Evolutionary conservation across 2,113 vertebrate species (phyloP), one percentile per base, ranked within the genome.

Genomic region (Hoplias malabaricus): DNA sequence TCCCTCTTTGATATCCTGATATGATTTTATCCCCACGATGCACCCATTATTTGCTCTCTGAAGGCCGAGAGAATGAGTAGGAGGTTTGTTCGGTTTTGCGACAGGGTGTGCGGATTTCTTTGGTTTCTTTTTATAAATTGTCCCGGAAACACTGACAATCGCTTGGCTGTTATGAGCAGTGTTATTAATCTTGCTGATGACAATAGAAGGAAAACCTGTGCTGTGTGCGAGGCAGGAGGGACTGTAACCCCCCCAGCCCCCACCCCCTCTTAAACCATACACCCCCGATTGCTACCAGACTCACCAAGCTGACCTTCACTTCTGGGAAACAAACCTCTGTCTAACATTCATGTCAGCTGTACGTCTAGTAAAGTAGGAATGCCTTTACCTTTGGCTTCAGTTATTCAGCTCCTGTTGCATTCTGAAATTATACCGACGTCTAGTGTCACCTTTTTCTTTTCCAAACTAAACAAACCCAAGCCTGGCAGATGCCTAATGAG

Each of bases 91-190:
- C 54, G 21, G 43, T 77, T 53, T n/a, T 79, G 75, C 61, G 68
- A 73, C 70, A 84, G 86, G 89, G 89, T 89, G 93, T 95, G 95
- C 93, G 85, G 93, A 93, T 94, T 94, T 94, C 94, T 96, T 96
- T 90, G 95, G 95, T 97, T 97, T 96, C 95, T 95, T 98, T 98
- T 96, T 96, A 97, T 98, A 98, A 97, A 96, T 92, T 96, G 93
- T 95, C 94, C 96, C 94, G 96, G 97, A 97, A 99, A 94, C 93
- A 89, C 94, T 93, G 94, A 98, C 96, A 97, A 98, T 98, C 90
- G 94, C 93, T 93, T 91, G 93, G 95, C 95, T 94, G 96, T 95
- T 96, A 96, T 95, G 94, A 96, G 94, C 94, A 94, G 90, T 90
- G 93, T 94, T 96, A 97, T 98, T 95, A 97, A 96, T 97, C 94